Evolutionary conservation across 1,140 invertebrate genomes (phyloP).

Genomic region (Ruditapes philippinarum): DNA sequence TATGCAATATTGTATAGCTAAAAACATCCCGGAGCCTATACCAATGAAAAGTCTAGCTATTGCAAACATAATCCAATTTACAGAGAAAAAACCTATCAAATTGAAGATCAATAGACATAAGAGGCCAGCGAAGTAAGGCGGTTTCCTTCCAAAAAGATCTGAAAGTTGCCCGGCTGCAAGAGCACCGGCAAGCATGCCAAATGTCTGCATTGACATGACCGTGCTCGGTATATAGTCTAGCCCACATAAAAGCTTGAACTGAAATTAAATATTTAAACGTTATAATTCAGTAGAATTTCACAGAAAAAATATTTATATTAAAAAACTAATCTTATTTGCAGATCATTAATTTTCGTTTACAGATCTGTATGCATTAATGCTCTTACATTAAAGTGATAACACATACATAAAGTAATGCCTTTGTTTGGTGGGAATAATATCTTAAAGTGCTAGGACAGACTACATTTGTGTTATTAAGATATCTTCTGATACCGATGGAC

Average conservation of each 20-base stretch:
- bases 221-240: slow-evolving; percentile 51
- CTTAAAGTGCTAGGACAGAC: no score
- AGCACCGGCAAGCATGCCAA: slow-evolving; percentile 63
- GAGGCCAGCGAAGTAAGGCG: slow-evolving; percentile 29
- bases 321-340: background rate
- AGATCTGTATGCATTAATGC: no score
- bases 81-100: slow-evolving; percentile 34
- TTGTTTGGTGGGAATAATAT: no score
- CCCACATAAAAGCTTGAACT: slow-evolving; percentile 71
- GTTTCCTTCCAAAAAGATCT: slow-evolving; percentile 66
- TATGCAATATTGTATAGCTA: background rate
- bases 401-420: no score
- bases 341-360: no score
- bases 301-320: background rate
- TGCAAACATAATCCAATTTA: slow-evolving; percentile 65
- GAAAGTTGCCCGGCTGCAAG: slow-evolving; percentile 39
- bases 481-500: no score
- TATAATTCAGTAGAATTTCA: background rate
- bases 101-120: slow-evolving; percentile 23
- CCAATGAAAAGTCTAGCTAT: slow-evolving; percentile 67
- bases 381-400: no score
- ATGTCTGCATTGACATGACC: slow-evolving; percentile 67
- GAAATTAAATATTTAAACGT: background rate
- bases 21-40: background rate
- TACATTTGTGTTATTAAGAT: no score